phyloP scores from a whole-genome alignment of 2,888 invertebrate genomes.

The Stramonita haemastoma region DNA sequence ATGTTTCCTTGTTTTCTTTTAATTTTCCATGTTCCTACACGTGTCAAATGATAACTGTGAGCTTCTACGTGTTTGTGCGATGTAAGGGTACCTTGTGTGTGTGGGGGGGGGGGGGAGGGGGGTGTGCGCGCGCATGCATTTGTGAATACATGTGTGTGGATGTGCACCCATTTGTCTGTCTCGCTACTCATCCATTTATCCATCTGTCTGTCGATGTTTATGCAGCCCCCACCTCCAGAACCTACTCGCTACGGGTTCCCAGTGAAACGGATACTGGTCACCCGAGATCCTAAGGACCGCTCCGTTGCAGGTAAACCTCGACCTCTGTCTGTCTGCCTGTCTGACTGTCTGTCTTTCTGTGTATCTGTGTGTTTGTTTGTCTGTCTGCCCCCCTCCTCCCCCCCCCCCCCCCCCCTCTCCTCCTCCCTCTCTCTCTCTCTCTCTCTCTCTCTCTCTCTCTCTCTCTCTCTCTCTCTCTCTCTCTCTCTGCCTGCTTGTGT shows the following conservation, averaged over 20 bases:
- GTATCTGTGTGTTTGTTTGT: no score
- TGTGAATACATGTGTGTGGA: not conserved
- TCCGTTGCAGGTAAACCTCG: constrained; percentile 78
- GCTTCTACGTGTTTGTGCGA: not conserved
- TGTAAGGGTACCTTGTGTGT: not conserved
- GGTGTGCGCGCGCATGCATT: not conserved
- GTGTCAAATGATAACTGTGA: constrained; percentile 61
- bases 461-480: not conserved
- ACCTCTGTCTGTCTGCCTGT: not conserved
- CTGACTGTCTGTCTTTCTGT: constrained; percentile 3
- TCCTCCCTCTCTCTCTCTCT: no score
- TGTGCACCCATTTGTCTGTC: not conserved
- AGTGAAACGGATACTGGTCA: constrained; percentile 81
- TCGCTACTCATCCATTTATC: not conserved
- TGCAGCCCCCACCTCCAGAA: constrained; percentile 66
- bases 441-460: not conserved
- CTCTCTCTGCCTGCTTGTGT: not conserved
- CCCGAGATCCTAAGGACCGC: constrained; percentile 81
- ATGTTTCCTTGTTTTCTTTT: not conserved
- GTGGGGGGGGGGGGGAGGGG: not conserved
- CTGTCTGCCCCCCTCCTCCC: no score
- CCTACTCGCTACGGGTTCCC: constrained; percentile 78
- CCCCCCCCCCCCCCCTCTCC: no score
- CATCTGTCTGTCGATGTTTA: not conserved
- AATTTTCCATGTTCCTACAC: not conserved